Conservation (phyloP, 2,888 invertebrate genomes). For the Schizotus pectinicornis region DNA sequence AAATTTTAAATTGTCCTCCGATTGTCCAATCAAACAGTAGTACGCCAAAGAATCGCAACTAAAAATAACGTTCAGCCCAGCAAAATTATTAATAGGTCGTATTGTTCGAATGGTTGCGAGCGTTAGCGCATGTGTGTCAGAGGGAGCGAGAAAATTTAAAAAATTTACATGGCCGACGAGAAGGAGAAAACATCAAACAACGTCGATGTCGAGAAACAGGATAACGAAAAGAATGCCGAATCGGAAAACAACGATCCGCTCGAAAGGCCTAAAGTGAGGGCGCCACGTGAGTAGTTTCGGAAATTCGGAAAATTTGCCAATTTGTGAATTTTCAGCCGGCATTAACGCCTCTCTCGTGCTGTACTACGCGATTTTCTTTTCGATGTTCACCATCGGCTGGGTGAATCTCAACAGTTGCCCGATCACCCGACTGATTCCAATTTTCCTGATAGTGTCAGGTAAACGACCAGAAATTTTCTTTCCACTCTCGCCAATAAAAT, state of each 20-base stretch:
- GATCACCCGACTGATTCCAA: conserved; percentile 50
- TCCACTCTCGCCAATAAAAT: neutral
- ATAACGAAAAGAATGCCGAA: conserved; percentile 26
- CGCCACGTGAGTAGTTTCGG: conserved; percentile 45
- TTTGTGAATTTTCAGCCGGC: conserved; percentile 44
- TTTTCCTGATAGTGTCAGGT: conserved; percentile 54
- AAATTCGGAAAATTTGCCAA: neutral
- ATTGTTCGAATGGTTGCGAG: neutral
- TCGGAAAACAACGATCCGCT: conserved; percentile 40
- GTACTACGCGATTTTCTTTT: conserved; percentile 49
- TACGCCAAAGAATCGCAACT: neutral
- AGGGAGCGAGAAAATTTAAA: neutral
- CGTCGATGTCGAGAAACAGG: conserved; percentile 23
- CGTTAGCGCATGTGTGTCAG: conserved; percentile 19
- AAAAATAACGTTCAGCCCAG: conserved; percentile 16
- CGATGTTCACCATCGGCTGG: conserved; percentile 52
- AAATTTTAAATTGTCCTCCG: no score
- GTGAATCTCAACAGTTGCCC: conserved; percentile 52
- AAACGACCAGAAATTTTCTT: conserved; percentile 4
- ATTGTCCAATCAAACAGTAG: neutral
- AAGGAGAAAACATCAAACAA: conserved; percentile 22
- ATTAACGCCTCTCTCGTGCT: conserved; percentile 52
- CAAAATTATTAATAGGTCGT: conserved; percentile 22
- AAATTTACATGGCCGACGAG: conserved; percentile 29
- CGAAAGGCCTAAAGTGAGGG: conserved; percentile 47